Evolutionary conservation across 2,888 invertebrate genomes (phyloP).

Genomic region (Drosophila birchii): DNA sequence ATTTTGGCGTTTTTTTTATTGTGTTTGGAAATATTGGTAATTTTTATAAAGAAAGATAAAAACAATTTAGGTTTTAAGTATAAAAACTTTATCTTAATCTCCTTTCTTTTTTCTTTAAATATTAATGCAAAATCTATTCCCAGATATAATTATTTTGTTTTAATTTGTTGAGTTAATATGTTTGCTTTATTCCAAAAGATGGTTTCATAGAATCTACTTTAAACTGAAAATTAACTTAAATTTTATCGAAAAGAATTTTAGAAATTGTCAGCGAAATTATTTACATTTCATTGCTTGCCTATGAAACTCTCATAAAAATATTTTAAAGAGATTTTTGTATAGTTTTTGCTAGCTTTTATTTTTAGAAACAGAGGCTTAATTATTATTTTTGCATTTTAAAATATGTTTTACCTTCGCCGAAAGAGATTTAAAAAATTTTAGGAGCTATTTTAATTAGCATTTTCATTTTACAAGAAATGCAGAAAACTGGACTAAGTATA

Average conservation of each 20-base stretch:
- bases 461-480: not conserved
- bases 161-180: not conserved
- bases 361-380: no score
- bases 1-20: no score
- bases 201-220: not conserved
- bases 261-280: not conserved
- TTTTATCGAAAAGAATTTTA: fast-evolving
- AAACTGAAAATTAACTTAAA: not conserved
- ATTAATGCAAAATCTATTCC: no score
- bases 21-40: not conserved
- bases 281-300: no score
- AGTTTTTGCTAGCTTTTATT: no score
- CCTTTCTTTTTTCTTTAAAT: no score
- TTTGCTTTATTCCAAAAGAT: not conserved
- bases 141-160: not conserved
- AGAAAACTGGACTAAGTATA: not conserved
- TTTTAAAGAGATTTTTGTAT: no score
- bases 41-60: not conserved
- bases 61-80: not conserved
- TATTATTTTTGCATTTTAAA: not conserved
- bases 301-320: no score
- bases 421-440: not conserved
- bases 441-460: not conserved
- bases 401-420: not conserved
- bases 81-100: not conserved